These are phyloP conservation scores for Seira musarum DNA, from an alignment of 2,888 invertebrate genomes.

Conservation along the genomic window DNA sequence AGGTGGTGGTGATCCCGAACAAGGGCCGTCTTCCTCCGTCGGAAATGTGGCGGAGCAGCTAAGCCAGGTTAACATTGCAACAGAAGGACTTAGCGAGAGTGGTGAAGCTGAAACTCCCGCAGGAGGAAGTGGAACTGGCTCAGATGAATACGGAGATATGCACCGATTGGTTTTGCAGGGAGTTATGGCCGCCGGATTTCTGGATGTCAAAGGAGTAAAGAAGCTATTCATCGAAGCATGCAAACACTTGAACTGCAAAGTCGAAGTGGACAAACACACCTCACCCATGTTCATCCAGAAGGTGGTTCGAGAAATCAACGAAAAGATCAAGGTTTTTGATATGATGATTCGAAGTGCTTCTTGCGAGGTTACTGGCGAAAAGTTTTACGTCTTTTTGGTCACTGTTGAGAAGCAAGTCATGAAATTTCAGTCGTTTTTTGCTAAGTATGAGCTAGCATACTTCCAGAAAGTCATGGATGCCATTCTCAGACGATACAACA, in stretches of 20 bases:
- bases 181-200: conserved; percentile 65
- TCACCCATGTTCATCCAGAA: conserved; percentile 62
- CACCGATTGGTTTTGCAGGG: conserved; percentile 68
- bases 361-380: conserved; percentile 65
- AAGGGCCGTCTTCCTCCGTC: too few species aligned
- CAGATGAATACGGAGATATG: conserved; percentile 64
- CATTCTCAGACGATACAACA: conserved; percentile 55
- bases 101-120: not conserved
- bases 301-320: conserved; percentile 66
- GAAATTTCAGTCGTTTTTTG: conserved; percentile 65
- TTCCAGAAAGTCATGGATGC: conserved; percentile 65
- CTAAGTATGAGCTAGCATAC: conserved; percentile 63
- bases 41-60: too few species aligned
- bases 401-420: conserved; percentile 67
- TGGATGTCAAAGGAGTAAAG: conserved; percentile 67
- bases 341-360: conserved; percentile 66
- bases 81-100: too few species aligned
- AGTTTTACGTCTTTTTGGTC: conserved; percentile 66
- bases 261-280: conserved; percentile 46
- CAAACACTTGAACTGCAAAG: conserved; percentile 49
- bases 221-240: conserved; percentile 62
- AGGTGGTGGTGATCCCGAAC: too few species aligned
- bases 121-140: too few species aligned
- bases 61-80: too few species aligned
- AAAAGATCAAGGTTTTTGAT: conserved; percentile 60